Evolutionary conservation across 2,797 vertebrate species (phyloP), one percentile per base, ranked within the genome.

Genomic region (Scomberomorus guttatus): DNA sequence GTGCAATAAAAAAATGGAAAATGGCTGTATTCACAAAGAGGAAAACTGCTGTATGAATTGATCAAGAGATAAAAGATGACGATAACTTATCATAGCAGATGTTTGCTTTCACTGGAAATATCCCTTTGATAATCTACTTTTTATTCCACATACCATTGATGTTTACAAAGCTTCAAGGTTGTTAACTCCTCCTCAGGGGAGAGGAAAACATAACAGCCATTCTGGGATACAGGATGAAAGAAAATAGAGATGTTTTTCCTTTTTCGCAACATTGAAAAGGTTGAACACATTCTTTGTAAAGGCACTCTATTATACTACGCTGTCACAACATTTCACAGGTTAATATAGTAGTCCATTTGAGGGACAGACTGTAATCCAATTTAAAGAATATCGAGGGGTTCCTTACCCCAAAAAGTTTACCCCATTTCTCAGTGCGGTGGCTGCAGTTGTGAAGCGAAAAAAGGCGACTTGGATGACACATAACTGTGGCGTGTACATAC

Each of bases 91-190:
- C 79, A 87, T 78, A 87, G 81, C 87, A 90, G 86, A 92, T 92
- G 89, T 89, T 92, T 85, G 83, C 84, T 89, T 86, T 90, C 78
- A 92, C 85, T 88, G 87, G 85, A 91, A 92, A 90, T 85, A 91
- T 89, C 77, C 86, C 82, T 91, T 88, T 92, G 86, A 91, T 92
- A 91, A 92, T 92, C 79, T 88, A 65, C 74, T 84, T 92, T 90
- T 90, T 86, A 84, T 89, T 90, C 80, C 78, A 81, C 62, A 66
- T 94, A 84, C 52, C 24, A 59, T 80, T 78, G 86, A 91, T 91
- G 88, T 90, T 93, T 91, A 88, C 91, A 91, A 88, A 89, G 85
- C 89, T 88, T 92, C 89, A 90, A 91, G 90, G 93, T 92, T 91
- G 90, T 92, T 90, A 89, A 89, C 83, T 83, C 85, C 82, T 88